Conservation (phyloP, 2,797 vertebrate genomes). For the Notoglanidium macrostoma region DNA sequence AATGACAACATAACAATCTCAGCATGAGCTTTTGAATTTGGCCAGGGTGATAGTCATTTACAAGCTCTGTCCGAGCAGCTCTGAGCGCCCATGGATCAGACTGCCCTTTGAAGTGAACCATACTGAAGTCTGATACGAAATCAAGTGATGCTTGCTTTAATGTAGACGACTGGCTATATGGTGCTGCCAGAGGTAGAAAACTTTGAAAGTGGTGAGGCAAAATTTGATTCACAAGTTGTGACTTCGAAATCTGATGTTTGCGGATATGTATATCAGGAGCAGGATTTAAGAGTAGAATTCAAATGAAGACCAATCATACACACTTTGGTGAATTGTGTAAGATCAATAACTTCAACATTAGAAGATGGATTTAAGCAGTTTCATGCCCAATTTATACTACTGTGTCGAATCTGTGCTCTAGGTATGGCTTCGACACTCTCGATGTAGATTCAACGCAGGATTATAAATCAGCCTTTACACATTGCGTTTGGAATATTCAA, state of each 20-base stretch:
- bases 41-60: constrained; percentile 41
- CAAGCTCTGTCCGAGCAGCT: neutral
- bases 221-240: neutral
- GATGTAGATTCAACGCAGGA: too few relatives aligned
- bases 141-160: neutral
- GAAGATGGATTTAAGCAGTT: neutral
- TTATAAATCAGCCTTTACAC: too few relatives aligned
- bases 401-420: too few relatives aligned
- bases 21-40: constrained; percentile 34
- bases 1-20: constrained; percentile 29
- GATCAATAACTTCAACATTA: neutral
- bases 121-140: constrained; percentile 64
- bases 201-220: neutral
- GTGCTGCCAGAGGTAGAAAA: neutral
- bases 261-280: neutral
- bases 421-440: too few relatives aligned
- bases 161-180: neutral
- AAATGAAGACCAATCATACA: neutral
- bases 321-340: neutral
- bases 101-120: constrained; percentile 68
- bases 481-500: neutral
- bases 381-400: too few relatives aligned
- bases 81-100: constrained; percentile 40
- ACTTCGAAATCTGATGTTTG: neutral
- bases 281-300: neutral